Base-by-base conservation (phyloP, 30 jellyfish, hydroid and myxozoan species). In the Sanderia malayensis region DNA sequence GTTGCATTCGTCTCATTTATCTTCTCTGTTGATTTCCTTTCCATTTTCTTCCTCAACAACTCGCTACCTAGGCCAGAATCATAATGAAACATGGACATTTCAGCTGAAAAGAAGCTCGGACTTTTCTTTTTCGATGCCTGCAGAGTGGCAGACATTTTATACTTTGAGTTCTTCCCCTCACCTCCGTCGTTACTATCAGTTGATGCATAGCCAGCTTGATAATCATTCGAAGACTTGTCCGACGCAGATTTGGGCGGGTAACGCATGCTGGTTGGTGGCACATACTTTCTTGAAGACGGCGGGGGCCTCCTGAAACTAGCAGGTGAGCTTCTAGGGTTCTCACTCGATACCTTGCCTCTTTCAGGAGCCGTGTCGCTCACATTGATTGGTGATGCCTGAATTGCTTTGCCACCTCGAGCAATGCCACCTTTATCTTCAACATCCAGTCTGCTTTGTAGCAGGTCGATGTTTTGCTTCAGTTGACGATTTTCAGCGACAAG, bases 261-360 rank as follows among this genome's bases (percentile, higher is more conserved):
- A 31, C 89, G 89, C 89, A 78, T 78, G 31, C 89, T 78, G 2
- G 89, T 78, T 10, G 89, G 89, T 32, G 89, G 89, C 62, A 78
- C 29, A 33, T 78, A 78, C 49, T 73, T 73, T 57, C 72, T 69
- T 17, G 82, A 23, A 24, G 69, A 17, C n/a, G n/a, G n/a, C n/a
- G n/a, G n/a, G n/a, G n/a, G n/a, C 52, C 25, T 71, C 25, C 71
- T 18, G 6, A 74, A 26, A 18, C 31, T 61, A 1, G 61, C 82
- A 13, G 25, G 60, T 20, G 73, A 11, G 0, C 25, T 46, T 4
- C 70, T 44, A 21, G 70, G 53, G 8, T 21, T 27, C 37, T 30
- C 49, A 44, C 22, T 66, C 3, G 46, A 25, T 17, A 11, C 64
- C 27, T 9, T 49, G 18, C 6, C 24, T 49, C 24, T 49, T 49